Percentiles rank a stretch among this genome's conserved stretches.
These are phyloP conservation scores for Stenodema calcarata DNA, from an alignment of 2,888 invertebrate species.

Conservation along the genomic window DNA sequence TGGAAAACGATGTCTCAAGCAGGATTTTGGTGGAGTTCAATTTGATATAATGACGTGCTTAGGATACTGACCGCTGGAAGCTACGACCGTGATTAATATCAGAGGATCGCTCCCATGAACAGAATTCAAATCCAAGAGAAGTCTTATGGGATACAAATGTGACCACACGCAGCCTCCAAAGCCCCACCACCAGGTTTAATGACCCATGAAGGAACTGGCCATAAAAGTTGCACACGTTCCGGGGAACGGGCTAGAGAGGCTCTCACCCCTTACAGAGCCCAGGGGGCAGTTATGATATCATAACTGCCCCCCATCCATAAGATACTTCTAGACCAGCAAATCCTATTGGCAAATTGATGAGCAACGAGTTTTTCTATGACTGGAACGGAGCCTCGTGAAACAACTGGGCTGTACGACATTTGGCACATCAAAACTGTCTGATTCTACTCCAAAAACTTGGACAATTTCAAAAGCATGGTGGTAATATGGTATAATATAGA, in stretches of 20 bases:
- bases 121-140: neutral
- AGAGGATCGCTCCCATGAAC: neutral
- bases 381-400: too few relatives aligned
- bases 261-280: neutral
- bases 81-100: neutral
- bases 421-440: neutral
- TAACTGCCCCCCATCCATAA: neutral
- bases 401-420: too few relatives aligned
- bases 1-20: too few relatives aligned
- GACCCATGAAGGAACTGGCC: conserved; percentile 19
- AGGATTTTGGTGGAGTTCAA: neutral
- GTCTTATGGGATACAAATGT: neutral
- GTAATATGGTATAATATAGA: too few relatives aligned
- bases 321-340: neutral
- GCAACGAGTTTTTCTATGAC: neutral
- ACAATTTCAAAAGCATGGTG: too few relatives aligned
- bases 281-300: conserved; percentile 17
- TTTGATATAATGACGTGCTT: neutral
- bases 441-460: too few relatives aligned
- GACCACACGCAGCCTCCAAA: conserved; percentile 13
- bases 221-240: conserved; percentile 38
- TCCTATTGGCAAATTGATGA: neutral
- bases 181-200: conserved; percentile 26
- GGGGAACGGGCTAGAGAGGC: neutral
- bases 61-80: neutral